Evolutionary conservation across 1,140 invertebrate genomes (phyloP), one percentile per base, ranked within the genome.

Genomic region (Zaprionus ghesquierei): DNA sequence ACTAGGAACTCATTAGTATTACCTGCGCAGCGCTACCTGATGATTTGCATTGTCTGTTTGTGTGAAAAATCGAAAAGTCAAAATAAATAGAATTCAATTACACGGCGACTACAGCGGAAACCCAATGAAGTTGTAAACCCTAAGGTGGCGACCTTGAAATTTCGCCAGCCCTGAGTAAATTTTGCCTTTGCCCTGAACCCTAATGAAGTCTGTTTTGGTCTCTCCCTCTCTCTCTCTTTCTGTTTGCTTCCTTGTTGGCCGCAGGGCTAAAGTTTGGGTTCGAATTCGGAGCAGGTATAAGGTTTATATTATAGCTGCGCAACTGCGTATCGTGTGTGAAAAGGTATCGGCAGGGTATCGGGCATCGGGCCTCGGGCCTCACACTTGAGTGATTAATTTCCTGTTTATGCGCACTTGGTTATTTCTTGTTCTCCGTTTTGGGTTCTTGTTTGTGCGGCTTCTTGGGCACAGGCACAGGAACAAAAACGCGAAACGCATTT

Each of bases 61-160:
- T 87, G 82, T 68, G 82, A 87, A 79, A 77, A 79, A 82, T 86
- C 82, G 71, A 86, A 87, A 86, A 86, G 82, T 86, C 82, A 86
- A 86, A 86, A 82, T 86, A 87, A 87, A 86, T 62, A 51, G 79
- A 82, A 86, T 86, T 79, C 62, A 78, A 86, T 86, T 86, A 72
- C 81, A 70, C 64, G 55, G 27, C 46, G 18, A 38, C 55, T 18
- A 41, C n/a, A 53, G 55, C 51, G 59, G 46, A 64, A 66, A 63
- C 51, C 62, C 62, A 79, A 86, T 86, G 78, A 87, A 86, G 82
- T 87, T 86, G 81, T 86, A 81, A 86, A 77, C 56, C 51, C 50
- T 60, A 56, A 23, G 25, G 23, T 9, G 20, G 22, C 54, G 82
- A 82, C 82, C 82, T 86, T 86, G 82, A 81, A 62, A 59, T 51